These are phyloP conservation scores for Holothuria scabra DNA, from an alignment of 53 echinoderm and acorn worm genomes.

Conservation along the genomic window DNA sequence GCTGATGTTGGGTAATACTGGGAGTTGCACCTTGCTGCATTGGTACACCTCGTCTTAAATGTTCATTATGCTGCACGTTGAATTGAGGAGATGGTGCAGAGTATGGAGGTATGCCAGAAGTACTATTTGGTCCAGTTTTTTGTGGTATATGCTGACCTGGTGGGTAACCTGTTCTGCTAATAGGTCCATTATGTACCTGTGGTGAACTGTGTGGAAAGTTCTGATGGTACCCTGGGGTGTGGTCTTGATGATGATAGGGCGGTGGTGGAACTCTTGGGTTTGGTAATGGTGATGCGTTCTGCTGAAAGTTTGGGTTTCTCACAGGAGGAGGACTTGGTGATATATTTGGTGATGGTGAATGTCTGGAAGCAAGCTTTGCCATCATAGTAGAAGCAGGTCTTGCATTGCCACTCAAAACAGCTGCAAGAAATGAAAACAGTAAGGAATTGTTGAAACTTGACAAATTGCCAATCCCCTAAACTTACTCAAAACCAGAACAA, in stretches of 20 bases:
- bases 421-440: constrained; percentile 56
- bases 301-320: constrained; percentile 3
- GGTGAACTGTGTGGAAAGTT: constrained; percentile 38
- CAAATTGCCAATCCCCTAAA: background rate
- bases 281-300: background rate
- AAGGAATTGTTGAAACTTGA: background rate
- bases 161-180: constrained; percentile 33
- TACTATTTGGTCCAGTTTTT: background rate
- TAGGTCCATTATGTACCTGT: constrained; percentile 33
- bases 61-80: no score
- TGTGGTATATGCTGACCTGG: constrained; percentile 39
- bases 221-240: constrained; percentile 12
- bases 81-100: no score
- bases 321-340: constrained; percentile 57
- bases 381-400: constrained; percentile 89
- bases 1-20: no score
- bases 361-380: constrained; percentile 77
- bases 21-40: no score
- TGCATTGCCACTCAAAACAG: constrained; percentile 58
- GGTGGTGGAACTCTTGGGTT: constrained; percentile 24
- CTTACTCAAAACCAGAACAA: no score
- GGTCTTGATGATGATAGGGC: constrained; percentile 21
- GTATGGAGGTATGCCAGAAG: background rate
- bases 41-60: no score
- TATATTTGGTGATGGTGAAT: constrained; percentile 72